Percentiles rank a stretch among this genome's conserved stretches.
These are phyloP conservation scores for Laticauda laticaudata DNA, from an alignment of 2,113 vertebrate genomes.

Conservation along the genomic window DNA sequence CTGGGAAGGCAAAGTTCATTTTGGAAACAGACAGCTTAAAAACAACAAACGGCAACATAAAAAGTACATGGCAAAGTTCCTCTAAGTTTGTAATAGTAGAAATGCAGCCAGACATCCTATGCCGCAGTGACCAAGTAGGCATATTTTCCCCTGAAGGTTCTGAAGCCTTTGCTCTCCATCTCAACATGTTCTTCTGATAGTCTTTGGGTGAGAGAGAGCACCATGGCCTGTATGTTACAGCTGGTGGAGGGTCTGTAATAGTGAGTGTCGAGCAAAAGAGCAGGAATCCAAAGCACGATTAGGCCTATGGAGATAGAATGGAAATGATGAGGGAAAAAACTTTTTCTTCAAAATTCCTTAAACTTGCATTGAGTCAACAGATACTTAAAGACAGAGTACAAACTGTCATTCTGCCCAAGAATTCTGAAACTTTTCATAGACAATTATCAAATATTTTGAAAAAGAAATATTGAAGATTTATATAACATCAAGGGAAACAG, in stretches of 20 bases:
- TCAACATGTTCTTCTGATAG: slow-evolving; percentile 18
- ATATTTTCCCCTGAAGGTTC: not conserved
- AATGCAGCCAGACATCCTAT: slow-evolving; percentile 29
- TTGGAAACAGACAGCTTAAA: slow-evolving; percentile 2
- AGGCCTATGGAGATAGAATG: slow-evolving; percentile 70
- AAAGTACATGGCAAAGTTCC: slow-evolving; percentile 39
- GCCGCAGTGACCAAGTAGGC: not conserved
- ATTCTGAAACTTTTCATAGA: not conserved
- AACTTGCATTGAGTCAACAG: not conserved
- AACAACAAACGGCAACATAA: not conserved
- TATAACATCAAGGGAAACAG: not conserved
- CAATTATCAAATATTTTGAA: not conserved
- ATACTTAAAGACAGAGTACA: not conserved
- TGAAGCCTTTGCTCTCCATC: not conserved
- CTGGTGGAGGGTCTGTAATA: slow-evolving; percentile 81
- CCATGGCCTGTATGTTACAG: slow-evolving; percentile 47
- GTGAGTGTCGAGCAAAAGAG: slow-evolving; percentile 77
- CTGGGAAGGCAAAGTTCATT: slow-evolving; percentile 32
- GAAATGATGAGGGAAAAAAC: not conserved
- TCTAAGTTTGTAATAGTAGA: slow-evolving; percentile 47
- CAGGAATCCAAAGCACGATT: slow-evolving; percentile 84
- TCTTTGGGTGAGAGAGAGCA: slow-evolving; percentile 28
- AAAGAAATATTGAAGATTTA: not conserved
- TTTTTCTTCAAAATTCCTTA: not conserved
- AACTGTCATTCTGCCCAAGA: not conserved